These are phyloP conservation scores for Zonitis immaculata DNA, from an alignment of 2,888 invertebrate genomes.

Conservation along the genomic window DNA sequence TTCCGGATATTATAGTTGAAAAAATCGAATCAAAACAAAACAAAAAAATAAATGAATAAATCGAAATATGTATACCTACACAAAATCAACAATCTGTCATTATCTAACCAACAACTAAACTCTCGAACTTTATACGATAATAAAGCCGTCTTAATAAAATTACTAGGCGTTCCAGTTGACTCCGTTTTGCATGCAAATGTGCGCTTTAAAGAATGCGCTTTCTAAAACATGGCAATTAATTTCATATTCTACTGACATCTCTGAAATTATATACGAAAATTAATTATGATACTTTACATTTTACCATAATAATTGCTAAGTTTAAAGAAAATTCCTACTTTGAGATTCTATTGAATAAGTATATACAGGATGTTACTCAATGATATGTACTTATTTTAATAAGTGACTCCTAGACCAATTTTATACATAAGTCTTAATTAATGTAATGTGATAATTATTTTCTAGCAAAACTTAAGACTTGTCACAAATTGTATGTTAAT, in stretches of 20 bases:
- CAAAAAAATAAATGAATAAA: too few relatives aligned
- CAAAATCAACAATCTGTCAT: slow-evolving; percentile 25
- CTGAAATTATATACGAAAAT: slow-evolving; percentile 36
- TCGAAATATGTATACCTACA: too few relatives aligned
- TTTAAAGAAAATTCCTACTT: slow-evolving; percentile 9
- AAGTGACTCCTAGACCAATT: too few relatives aligned
- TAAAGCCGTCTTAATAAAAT: slow-evolving; percentile 41
- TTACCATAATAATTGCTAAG: slow-evolving; percentile 24
- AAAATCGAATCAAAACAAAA: too few relatives aligned
- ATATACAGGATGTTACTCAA: too few relatives aligned
- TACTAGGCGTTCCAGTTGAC: slow-evolving; percentile 32
- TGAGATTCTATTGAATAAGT: neutral
- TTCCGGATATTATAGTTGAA: neutral
- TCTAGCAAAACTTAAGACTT: too few relatives aligned
- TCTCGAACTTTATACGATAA: slow-evolving; percentile 26
- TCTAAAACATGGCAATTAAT: slow-evolving; percentile 33
- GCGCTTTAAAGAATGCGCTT: slow-evolving; percentile 33
- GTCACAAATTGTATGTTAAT: too few relatives aligned
- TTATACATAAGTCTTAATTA: too few relatives aligned
- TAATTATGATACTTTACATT: slow-evolving; percentile 33
- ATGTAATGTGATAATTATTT: too few relatives aligned
- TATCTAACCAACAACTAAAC: slow-evolving; percentile 16
- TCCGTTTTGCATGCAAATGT: slow-evolving; percentile 42
- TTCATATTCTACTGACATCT: slow-evolving; percentile 37
- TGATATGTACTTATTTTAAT: too few relatives aligned